Percentiles rank a stretch among this genome's conserved stretches.
Conservation (phyloP, 92 coral and sea anemone genomes). For the Porites cylindrica region DNA sequence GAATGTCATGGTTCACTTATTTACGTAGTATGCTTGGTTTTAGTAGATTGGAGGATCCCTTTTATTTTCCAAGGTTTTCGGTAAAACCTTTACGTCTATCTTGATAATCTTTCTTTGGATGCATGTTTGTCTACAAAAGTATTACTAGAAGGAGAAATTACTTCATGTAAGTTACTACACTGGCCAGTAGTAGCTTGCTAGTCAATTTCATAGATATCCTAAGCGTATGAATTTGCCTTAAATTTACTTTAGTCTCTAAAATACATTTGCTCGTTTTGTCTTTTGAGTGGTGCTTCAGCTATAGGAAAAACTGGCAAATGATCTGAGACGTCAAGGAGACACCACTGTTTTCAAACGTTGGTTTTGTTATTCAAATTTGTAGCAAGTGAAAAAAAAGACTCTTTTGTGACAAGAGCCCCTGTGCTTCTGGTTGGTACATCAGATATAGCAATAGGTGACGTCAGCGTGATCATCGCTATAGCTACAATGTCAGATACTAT, state of each 20-base stretch:
- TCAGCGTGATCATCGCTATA: too few species aligned
- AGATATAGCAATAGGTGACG: too few species aligned
- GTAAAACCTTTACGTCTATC: neutral
- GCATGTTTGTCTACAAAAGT: constrained; percentile 25
- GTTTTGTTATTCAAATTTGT: too few species aligned
- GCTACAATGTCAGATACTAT: constrained; percentile 55
- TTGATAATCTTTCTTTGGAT: constrained; percentile 1
- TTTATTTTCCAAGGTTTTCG: constrained; percentile 36
- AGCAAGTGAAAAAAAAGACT: too few species aligned
- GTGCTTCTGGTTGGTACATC: too few species aligned
- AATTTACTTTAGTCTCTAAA: constrained; percentile 53
- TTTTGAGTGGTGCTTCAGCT: constrained; percentile 38
- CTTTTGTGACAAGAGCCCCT: too few species aligned
- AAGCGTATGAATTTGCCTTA: constrained; percentile 41
- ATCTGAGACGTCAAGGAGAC: constrained; percentile 58
- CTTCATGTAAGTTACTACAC: constrained; percentile 34
- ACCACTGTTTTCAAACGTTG: too few species aligned
- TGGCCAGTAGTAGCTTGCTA: constrained; percentile 45
- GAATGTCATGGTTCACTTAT: neutral
- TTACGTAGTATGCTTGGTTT: constrained; percentile 39
- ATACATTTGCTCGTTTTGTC: constrained; percentile 38
- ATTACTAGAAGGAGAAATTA: constrained; percentile 22
- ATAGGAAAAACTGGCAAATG: constrained; percentile 60
- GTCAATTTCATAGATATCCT: constrained; percentile 46
- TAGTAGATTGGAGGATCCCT: constrained; percentile 22